Evolutionary conservation across 2,113 vertebrate species (phyloP).

Genomic region (rat (Rattus norvegicus)): GRCr8 NC_086021.1:120020001-120020500

Average conservation of each 20-base stretch:
- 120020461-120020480: constrained; percentile 28
- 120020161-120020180: constrained; percentile 8
- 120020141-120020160: neutral
- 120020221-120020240: constrained; percentile 37
- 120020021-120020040: neutral
- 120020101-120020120: neutral
- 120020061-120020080: neutral
- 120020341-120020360: constrained; percentile 14
- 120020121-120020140: neutral
- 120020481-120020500: neutral
- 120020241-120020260: neutral
- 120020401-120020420: neutral
- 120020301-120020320: neutral
- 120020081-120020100: neutral
- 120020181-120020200: constrained; percentile 39
- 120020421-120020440: constrained; percentile 60
- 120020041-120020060: neutral
- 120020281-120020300: constrained; percentile 52
- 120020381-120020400: neutral
- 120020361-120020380: neutral
- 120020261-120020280: neutral
- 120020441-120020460: neutral
- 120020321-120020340: constrained; percentile 11
- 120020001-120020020: neutral
- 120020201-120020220: neutral